Evolutionary conservation across 1,140 invertebrate species (phyloP), one percentile per base, ranked within the genome.

Genomic region (Leptinotarsa texana): DNA sequence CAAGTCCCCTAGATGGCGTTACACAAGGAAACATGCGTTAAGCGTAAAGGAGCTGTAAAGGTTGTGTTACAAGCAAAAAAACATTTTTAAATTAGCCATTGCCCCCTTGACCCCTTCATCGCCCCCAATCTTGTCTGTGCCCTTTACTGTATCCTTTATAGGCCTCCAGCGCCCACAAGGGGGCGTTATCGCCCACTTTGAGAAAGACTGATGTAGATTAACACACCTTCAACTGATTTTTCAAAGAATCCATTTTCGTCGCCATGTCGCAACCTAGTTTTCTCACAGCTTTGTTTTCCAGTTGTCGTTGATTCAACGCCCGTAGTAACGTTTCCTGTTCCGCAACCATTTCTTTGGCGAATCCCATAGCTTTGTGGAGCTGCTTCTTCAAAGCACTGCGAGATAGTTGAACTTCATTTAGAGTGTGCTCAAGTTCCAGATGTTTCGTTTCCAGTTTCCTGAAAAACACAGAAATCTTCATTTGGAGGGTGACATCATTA

Each of bases 341-440:
- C 2, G 75, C 76, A 2, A 90, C 85, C n/a, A 90, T 81, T 76
- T 89, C 86, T 77, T 88, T 85, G 33, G 88, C 87, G 79, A 89
- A 89, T 21, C 78, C 80, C 80, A 89, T 88, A 1, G 87, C 87
- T 80, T 90, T 89, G n/a, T 83, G 86, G 42, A 90, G 80, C 77
- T 89, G 88, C 69, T 86, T 86, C 61, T 87, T 87, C 8, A 87
- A 86, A 3, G 88, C 88, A 72, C 89, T 88, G 68, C 86, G 83
- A 17, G 87, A 88, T 42, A 88, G 81, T 80, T 88, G 86, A 22
- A 87, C 83, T 3, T 87, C 86, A 57, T 84, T 85, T 63, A 87
- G 63, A 17, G 78, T 78, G 74, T 85, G 87, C 76, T 88, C 86
- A 17, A 87, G 74, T 73, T 86, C 82, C 62, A 88, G 84, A 51